These are phyloP conservation scores for Xiphophorus maculatus DNA, from an alignment of 2,113 vertebrate species.

Conservation along the genomic window DNA sequence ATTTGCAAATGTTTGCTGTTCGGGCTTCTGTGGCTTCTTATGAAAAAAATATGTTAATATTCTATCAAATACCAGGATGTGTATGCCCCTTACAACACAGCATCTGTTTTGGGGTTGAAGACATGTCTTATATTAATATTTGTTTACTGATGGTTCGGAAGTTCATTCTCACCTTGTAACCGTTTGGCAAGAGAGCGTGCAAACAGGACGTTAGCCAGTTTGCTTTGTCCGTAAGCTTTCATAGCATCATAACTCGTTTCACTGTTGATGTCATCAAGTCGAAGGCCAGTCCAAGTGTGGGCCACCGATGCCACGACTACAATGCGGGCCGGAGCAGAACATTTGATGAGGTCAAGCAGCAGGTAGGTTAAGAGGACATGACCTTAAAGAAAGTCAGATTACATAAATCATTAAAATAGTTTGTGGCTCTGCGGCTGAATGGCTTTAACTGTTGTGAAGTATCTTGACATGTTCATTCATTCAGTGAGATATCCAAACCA, in stretches of 20 bases:
- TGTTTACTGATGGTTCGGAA: neutral
- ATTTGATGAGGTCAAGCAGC: conserved; percentile 79
- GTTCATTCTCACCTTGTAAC: conserved; percentile 69
- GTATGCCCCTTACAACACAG: neutral
- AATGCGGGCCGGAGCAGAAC: conserved; percentile 76
- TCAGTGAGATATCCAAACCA: neutral
- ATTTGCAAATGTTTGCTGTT: too few species aligned
- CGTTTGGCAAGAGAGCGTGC: conserved; percentile 72
- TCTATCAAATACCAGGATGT: too few species aligned
- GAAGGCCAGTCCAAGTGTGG: conserved; percentile 79
- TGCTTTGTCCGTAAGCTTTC: conserved; percentile 84
- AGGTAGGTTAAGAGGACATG: conserved; percentile 81
- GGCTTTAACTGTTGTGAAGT: neutral
- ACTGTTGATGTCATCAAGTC: conserved; percentile 82
- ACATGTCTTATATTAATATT: neutral
- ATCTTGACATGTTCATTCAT: neutral
- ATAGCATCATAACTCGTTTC: conserved; percentile 77
- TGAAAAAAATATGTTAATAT: too few species aligned
- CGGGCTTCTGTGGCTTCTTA: too few species aligned
- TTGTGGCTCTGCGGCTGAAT: too few species aligned
- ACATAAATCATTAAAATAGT: neutral
- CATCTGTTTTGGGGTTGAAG: neutral
- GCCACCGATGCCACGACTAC: conserved; percentile 79
- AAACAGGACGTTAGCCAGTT: conserved; percentile 81
- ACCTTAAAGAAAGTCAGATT: conserved; percentile 59